Conservation (phyloP, 2,888 invertebrate species). For the Mayetiola destructor region DNA sequence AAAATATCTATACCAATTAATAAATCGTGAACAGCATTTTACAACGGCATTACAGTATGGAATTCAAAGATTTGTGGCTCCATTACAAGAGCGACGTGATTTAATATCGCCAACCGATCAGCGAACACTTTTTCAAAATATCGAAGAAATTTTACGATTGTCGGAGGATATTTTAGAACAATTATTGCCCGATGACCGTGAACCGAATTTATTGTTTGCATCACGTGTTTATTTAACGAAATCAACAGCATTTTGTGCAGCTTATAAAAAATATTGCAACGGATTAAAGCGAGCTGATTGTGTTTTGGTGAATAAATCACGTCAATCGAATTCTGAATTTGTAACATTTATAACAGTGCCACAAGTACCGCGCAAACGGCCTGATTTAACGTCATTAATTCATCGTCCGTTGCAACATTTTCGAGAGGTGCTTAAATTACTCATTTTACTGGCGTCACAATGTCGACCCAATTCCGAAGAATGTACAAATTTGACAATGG, state of each 20-base stretch:
- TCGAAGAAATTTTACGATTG: slow-evolving; percentile 60
- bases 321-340: slow-evolving; percentile 62
- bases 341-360: slow-evolving; percentile 67
- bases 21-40: slow-evolving; percentile 65
- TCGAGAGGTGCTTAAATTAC: slow-evolving; percentile 45
- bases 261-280: slow-evolving; percentile 69
- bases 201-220: slow-evolving; percentile 50
- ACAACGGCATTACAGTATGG: slow-evolving; percentile 65
- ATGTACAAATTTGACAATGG: slow-evolving; percentile 32
- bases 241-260: slow-evolving; percentile 55
- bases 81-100: slow-evolving; percentile 59
- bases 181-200: slow-evolving; percentile 57
- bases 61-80: slow-evolving; percentile 59
- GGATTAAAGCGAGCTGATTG: slow-evolving; percentile 76
- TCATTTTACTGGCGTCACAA: slow-evolving; percentile 39
- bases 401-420: slow-evolving; percentile 75
- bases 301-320: slow-evolving; percentile 57
- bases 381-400: slow-evolving; percentile 70
- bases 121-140: slow-evolving; percentile 67
- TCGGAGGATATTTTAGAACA: slow-evolving; percentile 70
- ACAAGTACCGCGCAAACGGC: slow-evolving; percentile 62
- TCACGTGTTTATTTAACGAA: slow-evolving; percentile 58
- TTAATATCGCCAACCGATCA: slow-evolving; percentile 63
- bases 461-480: slow-evolving; percentile 35
- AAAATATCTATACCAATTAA: slow-evolving; percentile 57